A percentile compares a stretch with the other conserved stretches of the same genome.
Evolutionary conservation across 2,888 invertebrate genomes (phyloP).

Genomic region (Caenorhabditis imperialis): DNA sequence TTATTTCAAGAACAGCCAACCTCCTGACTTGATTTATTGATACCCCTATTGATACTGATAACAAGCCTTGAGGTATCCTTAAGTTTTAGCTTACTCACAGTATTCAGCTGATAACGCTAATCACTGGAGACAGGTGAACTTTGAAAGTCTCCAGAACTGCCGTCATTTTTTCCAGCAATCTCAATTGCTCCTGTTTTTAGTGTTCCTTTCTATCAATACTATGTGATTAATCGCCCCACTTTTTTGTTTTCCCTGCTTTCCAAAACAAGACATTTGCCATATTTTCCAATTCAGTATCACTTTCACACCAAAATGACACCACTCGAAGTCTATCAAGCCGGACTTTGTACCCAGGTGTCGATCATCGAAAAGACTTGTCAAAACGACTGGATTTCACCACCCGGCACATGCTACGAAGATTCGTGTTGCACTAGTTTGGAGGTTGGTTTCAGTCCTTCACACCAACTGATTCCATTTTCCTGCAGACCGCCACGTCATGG

Average conservation of each 20-base stretch:
- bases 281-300: neutral
- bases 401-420: constrained; percentile 49
- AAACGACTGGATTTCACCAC: constrained; percentile 34
- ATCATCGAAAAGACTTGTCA: constrained; percentile 17
- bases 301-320: constrained; percentile 17
- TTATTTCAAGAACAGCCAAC: too few relatives aligned
- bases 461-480: neutral
- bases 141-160: too few relatives aligned
- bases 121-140: too few relatives aligned
- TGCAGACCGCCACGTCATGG: constrained; percentile 52
- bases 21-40: too few relatives aligned
- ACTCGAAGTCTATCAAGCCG: constrained; percentile 15
- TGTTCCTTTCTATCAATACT: too few relatives aligned
- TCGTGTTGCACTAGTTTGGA: constrained; percentile 49
- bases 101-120: too few relatives aligned
- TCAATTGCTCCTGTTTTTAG: too few relatives aligned
- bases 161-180: too few relatives aligned
- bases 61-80: too few relatives aligned
- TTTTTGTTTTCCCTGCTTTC: neutral
- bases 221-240: neutral
- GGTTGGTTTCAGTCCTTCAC: neutral
- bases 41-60: too few relatives aligned
- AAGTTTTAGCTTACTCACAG: too few relatives aligned
- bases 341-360: constrained; percentile 21
- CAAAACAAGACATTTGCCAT: constrained; percentile 1